Evolutionary conservation across 1,140 invertebrate genomes (phyloP), one percentile per base, ranked within the genome.

Genomic region (Linepithema humile): DNA sequence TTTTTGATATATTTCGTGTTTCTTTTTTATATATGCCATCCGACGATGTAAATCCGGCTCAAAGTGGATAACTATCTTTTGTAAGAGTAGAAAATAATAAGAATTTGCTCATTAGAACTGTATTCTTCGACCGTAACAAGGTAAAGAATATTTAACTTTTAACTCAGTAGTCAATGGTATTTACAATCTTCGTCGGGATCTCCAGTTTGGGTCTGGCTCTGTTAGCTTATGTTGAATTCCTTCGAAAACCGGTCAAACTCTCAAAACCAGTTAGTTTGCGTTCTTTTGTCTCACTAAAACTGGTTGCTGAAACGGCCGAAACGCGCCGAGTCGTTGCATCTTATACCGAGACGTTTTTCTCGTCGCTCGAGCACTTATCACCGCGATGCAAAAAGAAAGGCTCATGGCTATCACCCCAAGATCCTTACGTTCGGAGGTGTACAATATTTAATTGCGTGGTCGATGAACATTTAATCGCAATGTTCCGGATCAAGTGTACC

Each of bases 191-290:
- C 6, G 26, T 62, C 29, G 35, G 73, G 32, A n/a, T 9, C 23
- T 60, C 55, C 20, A 5, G 38, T 64, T 5, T 62, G 40, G 15
- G 12, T 9, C 6, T 48, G 26, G 29, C 48, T 55, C 32, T 35
- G 15, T 35, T 65, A 55, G 32, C 17, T 53, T 38, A 17, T 26
- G 12, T 45, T 32, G 20, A 38, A 48, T 64, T 55, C n/a, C 40
- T 45, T 62, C 40, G 23, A 45, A 64, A 77, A 77, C 73, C 73
- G 73, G 59, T 64, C 73, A 64, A 48, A 75, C 43, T 64, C 73
- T 45, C 59, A 32, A 65, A 77, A 77, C 73, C 73, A 65, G 73
- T 77, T 77, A 77, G 72, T 74, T 60, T 74, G 40, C 59, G 40
- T 64, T 45, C 73, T 64, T 38, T 64, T 77, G 59, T 65, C 2